phyloP scores from a whole-genome alignment of 2,797 vertebrate genomes.

The Antrozous pallidus region DNA sequence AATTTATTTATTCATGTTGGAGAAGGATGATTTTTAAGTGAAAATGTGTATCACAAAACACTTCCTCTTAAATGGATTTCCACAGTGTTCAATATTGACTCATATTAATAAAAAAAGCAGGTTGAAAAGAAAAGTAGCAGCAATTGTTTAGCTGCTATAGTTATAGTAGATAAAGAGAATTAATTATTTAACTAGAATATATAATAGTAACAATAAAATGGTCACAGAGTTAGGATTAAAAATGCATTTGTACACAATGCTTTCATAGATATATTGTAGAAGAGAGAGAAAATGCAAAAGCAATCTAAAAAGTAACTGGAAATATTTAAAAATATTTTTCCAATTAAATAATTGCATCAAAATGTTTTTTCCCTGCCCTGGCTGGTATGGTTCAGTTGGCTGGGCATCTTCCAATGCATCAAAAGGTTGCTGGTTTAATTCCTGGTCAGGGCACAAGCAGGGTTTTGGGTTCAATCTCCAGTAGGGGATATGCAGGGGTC shows the following conservation, averaged over 20 bases:
- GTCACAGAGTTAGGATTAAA: not conserved
- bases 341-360: not conserved
- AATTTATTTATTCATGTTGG: not conserved
- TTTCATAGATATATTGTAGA: not conserved
- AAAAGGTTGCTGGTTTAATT: not conserved
- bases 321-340: not conserved
- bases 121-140: not conserved
- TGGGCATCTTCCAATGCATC: too few species aligned
- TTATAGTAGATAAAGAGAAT: not conserved
- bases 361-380: not conserved
- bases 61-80: not conserved
- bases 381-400: not conserved
- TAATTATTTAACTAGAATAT: slow-evolving; percentile 8
- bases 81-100: not conserved
- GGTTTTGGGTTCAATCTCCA: not conserved
- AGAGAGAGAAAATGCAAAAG: not conserved
- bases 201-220: not conserved
- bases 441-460: too few species aligned
- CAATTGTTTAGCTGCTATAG: not conserved
- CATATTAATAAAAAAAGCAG: not conserved
- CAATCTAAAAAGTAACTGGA: not conserved
- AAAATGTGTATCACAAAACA: not conserved
- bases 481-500: not conserved
- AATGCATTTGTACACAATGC: not conserved
- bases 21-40: not conserved